Evolutionary conservation across 2,113 vertebrate species (phyloP).

Genomic region (Candoia aspera): DNA sequence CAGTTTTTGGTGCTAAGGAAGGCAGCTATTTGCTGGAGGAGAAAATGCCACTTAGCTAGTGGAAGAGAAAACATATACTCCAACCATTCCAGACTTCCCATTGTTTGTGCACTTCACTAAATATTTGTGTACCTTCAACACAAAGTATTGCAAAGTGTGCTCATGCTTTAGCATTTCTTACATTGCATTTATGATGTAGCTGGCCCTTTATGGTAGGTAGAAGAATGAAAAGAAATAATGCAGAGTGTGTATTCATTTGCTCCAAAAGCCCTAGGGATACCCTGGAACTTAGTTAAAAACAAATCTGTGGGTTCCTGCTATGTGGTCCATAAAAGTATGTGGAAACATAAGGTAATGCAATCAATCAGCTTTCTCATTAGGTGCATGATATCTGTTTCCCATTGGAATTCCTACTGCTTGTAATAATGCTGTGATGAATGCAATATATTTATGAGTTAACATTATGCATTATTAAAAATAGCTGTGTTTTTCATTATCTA

Average conservation of each 20-base stretch:
- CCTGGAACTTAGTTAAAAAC: background rate
- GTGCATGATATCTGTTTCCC: background rate
- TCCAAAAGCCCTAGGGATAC: background rate
- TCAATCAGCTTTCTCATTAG: background rate
- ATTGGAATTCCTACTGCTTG: background rate
- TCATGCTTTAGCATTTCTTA: background rate
- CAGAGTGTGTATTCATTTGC: background rate
- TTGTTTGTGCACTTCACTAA: background rate
- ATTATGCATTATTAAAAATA: background rate
- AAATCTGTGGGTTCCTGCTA: background rate
- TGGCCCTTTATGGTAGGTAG: background rate
- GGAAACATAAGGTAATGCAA: background rate
- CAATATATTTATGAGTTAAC: background rate
- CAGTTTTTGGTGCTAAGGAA: background rate
- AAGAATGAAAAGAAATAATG: background rate
- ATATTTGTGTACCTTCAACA: background rate
- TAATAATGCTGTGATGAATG: background rate
- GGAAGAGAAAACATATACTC: background rate
- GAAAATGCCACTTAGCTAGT: background rate
- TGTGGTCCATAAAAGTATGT: background rate
- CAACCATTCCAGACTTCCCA: background rate
- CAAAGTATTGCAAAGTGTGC: background rate
- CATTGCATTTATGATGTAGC: background rate
- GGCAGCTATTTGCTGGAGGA: background rate
- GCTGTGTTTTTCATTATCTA: background rate